Base-by-base conservation (phyloP, 2,888 invertebrate genomes). In the Brachylomia viminalis region DNA sequence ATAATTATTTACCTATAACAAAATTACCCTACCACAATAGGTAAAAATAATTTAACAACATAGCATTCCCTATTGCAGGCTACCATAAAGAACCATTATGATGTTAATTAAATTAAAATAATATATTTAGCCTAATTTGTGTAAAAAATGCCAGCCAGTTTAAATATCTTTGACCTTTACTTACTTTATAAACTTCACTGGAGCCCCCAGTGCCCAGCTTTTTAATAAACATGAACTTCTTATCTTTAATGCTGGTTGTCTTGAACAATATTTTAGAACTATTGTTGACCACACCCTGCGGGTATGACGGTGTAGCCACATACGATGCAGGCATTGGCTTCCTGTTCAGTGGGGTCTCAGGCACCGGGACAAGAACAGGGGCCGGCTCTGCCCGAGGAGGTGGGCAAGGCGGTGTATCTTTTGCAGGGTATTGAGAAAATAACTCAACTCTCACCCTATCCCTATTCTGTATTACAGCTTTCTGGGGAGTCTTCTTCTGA, bases 161-260 rank as follows among this genome's bases (percentile, higher is more conserved):
- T 17, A 49, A 42, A 27, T n/a, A 17, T 13, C 1, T 20, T 2
- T 0, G 2, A 56, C 2, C 6, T 15, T 4, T 52, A 88, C 82
- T 89, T 85, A 96, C 97, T 92, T 97, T 97, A 73, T 97, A 98
- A 7, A 99, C 99, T 93, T 98, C 97, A 90, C 99, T 98, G 74
- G 99, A 99, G 59, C 99, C 99, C n/a, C 99, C 99, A 87, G 97
- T 97, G 0, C 99, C 99, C 66, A 99, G 95, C 88, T 97, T 97
- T 83, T 98, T 98, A 23, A 98, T 95, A 70, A 98, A 97, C 81
- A 97, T 95, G 93, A 99, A 99, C 45, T 97, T 97, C 69, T 97
- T 97, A 42, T 97, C 97, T 83, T 98, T 98, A 3, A 99, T 98
- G 56, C 89, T 93, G 23, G 97, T 95, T 27, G 96, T 96, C 86